Evolutionary conservation across 2,797 vertebrate genomes (phyloP).

Genomic region (Tokudaia muenninki): DNA sequence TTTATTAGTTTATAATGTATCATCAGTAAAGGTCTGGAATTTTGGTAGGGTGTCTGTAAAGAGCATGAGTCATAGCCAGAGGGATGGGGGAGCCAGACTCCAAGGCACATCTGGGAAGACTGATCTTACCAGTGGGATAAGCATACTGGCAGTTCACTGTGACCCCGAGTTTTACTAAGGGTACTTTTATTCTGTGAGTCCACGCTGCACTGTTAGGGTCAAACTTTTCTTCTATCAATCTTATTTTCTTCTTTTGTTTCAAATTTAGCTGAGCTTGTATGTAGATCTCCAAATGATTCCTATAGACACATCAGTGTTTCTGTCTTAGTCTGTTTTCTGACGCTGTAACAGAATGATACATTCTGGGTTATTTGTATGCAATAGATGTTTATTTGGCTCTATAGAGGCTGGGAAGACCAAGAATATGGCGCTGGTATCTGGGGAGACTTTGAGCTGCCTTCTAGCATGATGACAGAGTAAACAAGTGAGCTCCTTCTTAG

Average conservation of each 20-base stretch:
- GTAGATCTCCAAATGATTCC: background rate
- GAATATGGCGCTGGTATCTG: background rate
- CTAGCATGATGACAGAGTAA: background rate
- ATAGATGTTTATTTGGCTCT: background rate
- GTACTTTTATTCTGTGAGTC: background rate
- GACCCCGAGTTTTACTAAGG: background rate
- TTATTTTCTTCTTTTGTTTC: background rate
- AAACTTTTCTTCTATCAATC: background rate
- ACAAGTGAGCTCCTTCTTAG: background rate
- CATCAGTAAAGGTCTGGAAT: background rate
- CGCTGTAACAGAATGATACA: background rate
- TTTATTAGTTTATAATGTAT: background rate
- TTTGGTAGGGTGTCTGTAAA: accelerated
- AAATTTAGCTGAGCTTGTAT: background rate
- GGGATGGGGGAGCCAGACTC: background rate
- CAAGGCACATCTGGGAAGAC: background rate
- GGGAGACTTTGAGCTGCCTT: background rate
- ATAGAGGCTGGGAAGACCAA: background rate
- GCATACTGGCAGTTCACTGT: background rate
- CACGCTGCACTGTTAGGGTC: background rate
- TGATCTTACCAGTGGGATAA: background rate
- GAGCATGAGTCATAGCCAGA: background rate
- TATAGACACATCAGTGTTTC: background rate
- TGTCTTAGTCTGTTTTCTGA: background rate
- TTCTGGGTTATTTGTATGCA: background rate